Percentiles rank a stretch among this genome's conserved stretches.
Evolutionary conservation across 2,888 invertebrate genomes (phyloP).

Genomic region (Acanthosepion pharaonis): DNA sequence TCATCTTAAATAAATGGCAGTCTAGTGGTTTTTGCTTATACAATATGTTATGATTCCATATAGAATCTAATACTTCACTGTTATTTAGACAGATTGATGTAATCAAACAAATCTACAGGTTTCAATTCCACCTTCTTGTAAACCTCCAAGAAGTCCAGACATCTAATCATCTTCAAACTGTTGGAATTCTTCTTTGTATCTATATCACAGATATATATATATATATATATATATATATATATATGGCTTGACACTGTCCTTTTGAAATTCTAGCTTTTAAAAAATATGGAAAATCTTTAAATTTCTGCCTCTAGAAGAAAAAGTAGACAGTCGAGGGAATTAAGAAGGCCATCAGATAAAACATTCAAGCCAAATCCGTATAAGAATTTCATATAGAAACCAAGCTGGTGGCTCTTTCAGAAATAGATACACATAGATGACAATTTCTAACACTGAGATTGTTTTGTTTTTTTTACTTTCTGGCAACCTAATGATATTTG

Average conservation of each 20-base stretch:
- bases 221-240: no score
- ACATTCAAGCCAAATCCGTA: constrained; percentile 11
- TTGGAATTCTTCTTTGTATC: neutral
- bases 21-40: neutral
- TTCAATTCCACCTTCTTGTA: neutral
- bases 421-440: neutral
- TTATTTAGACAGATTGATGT: neutral
- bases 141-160: neutral
- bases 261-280: neutral
- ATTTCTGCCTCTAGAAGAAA: neutral
- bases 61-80: neutral
- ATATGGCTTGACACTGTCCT: neutral
- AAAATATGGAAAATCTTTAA: neutral
- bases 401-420: neutral
- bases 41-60: neutral
- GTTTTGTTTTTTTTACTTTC: no score
- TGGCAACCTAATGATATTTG: no score
- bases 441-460: no score
- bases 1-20: neutral
- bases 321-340: neutral
- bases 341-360: constrained; percentile 22
- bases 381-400: neutral
- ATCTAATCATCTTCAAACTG: constrained; percentile 33
- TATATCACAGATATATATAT: neutral
- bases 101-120: neutral